Conservation (phyloP, 2,888 invertebrate species). For the Megalurothrips usitatus region DNA sequence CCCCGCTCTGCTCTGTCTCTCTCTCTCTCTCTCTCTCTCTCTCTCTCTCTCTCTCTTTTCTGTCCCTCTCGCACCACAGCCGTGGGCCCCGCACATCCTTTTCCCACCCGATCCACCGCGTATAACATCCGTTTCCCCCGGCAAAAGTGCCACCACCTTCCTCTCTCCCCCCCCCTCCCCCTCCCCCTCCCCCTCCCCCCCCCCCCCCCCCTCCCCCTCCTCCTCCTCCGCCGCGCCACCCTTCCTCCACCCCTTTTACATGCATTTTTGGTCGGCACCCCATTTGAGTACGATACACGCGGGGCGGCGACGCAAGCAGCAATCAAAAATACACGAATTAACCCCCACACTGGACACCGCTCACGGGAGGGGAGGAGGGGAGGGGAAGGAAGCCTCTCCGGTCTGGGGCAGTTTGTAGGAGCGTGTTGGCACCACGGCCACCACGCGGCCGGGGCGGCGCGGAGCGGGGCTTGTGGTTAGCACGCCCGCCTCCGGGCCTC, state of each 20-base stretch:
- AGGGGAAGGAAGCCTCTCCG: too few species aligned
- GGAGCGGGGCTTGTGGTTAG: too few species aligned
- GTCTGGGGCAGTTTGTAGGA: too few species aligned
- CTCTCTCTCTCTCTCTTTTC: too few species aligned
- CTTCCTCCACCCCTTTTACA: not conserved
- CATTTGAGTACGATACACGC: constrained; percentile 5
- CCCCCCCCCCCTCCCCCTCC: not conserved
- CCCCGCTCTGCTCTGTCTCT: not conserved
- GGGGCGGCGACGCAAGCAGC: not conserved
- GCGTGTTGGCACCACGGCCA: too few species aligned
- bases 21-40: not conserved
- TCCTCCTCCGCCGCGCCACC: not conserved
- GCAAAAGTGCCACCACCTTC: not conserved
- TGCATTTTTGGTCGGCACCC: not conserved
- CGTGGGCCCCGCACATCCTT: not conserved
- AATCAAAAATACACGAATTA: not conserved
- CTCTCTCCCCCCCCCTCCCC: not conserved
- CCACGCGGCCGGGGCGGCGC: too few species aligned
- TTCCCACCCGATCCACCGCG: not conserved
- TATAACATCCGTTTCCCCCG: not conserved
- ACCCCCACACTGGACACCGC: too few species aligned
- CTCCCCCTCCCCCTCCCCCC: not conserved
- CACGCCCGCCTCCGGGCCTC: too few species aligned
- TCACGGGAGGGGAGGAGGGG: too few species aligned
- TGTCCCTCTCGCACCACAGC: not conserved